Evolutionary conservation across 2,888 invertebrate species (phyloP).

Genomic region (Muschampia plurimacula): DNA sequence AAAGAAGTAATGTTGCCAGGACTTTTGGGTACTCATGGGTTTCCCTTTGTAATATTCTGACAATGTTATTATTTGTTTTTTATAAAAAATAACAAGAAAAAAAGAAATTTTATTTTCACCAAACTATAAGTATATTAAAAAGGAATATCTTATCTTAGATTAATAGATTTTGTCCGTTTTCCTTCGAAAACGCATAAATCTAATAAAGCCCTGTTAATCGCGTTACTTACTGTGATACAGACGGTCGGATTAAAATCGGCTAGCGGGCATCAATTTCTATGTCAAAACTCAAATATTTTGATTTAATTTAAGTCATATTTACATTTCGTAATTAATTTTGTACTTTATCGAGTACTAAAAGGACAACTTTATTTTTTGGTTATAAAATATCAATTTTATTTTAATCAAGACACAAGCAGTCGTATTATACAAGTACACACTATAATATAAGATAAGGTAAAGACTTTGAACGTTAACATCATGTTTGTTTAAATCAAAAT

Average conservation of each 20-base stretch:
- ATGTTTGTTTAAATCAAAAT: too few relatives aligned
- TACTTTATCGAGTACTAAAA: background rate
- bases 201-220: conserved; percentile 10
- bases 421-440: too few relatives aligned
- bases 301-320: background rate
- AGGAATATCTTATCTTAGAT: background rate
- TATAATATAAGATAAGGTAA: too few relatives aligned
- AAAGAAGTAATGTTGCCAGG: too few relatives aligned
- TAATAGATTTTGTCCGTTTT: conserved; percentile 4
- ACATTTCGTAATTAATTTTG: background rate
- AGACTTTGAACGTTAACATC: too few relatives aligned
- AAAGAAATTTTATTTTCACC: background rate
- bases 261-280: background rate
- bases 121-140: background rate
- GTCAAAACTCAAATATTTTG: conserved; percentile 10
- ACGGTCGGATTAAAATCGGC: conserved; percentile 16
- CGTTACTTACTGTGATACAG: conserved; percentile 12
- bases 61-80: too few relatives aligned
- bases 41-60: too few relatives aligned
- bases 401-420: too few relatives aligned
- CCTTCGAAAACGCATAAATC: conserved; percentile 10
- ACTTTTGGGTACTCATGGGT: too few relatives aligned
- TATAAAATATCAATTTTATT: too few relatives aligned
- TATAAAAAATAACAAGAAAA: too few relatives aligned
- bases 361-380: too few relatives aligned